phyloP scores from a whole-genome alignment of 2,797 vertebrate species.

The Ceyx erithaca region DNA sequence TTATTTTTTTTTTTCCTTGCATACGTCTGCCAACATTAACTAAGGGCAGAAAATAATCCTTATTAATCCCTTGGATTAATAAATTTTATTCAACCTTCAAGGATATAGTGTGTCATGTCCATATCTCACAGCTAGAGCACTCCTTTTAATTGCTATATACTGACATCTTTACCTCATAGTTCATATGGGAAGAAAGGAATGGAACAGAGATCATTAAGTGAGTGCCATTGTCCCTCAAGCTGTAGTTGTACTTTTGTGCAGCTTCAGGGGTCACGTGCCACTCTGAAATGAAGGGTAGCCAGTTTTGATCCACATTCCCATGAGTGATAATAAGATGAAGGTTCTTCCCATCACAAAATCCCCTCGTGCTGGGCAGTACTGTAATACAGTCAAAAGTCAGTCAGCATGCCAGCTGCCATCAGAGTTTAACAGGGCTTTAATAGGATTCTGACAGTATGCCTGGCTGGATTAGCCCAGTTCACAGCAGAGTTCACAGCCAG shows the following conservation, averaged over 20 bases:
- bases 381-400: not conserved
- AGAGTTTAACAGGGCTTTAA: not conserved
- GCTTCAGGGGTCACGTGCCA: slow-evolving; percentile 1
- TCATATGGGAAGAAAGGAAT: slow-evolving; percentile 27
- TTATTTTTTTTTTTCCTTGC: not conserved
- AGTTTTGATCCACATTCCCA: slow-evolving; percentile 66
- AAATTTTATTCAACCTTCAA: not conserved
- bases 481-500: not conserved
- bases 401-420: not conserved
- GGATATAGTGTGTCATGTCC: not conserved
- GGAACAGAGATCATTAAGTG: slow-evolving; percentile 55
- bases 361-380: slow-evolving; percentile 37
- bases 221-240: slow-evolving; percentile 49
- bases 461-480: not conserved
- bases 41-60: not conserved
- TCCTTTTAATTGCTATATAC: not conserved
- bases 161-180: slow-evolving; percentile 58
- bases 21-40: not conserved
- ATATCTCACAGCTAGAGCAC: not conserved
- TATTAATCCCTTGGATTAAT: not conserved
- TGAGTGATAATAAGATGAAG: slow-evolving; percentile 26
- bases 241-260: not conserved
- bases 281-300: slow-evolving; percentile 65
- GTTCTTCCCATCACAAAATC: slow-evolving; percentile 49
- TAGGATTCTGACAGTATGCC: not conserved